A percentile compares a stretch with the other conserved stretches of the same genome.
phyloP scores from a whole-genome alignment of 2,888 invertebrate genomes.

The Dryomyza anilis region DNA sequence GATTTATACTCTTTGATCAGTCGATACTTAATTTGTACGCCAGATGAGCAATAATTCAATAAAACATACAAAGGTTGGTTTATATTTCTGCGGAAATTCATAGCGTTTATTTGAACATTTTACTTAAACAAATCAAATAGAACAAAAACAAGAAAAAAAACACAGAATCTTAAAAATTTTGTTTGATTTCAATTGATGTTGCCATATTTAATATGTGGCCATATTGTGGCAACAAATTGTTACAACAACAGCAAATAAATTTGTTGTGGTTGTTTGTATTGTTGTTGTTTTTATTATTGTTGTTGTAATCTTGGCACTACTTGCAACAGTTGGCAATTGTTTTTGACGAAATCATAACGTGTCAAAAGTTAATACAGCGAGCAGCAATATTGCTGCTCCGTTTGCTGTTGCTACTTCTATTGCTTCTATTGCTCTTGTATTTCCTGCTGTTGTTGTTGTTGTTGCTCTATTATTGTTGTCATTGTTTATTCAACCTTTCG shows the following conservation, averaged over 20 bases:
- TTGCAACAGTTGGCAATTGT: slow-evolving; percentile 42
- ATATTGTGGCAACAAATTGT: slow-evolving; percentile 51
- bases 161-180: no score
- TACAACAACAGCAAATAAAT: neutral
- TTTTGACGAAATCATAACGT: slow-evolving; percentile 47
- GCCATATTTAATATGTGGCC: slow-evolving; percentile 48
- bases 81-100: slow-evolving; percentile 30
- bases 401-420: neutral
- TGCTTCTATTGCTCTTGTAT: neutral
- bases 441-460: neutral
- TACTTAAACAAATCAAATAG: no score
- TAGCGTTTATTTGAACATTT: no score
- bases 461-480: slow-evolving; percentile 3
- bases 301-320: neutral
- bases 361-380: no score
- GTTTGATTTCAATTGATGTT: no score
- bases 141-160: no score
- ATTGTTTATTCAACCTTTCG: slow-evolving; percentile 16
- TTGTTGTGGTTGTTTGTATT: no score
- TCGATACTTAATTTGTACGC: slow-evolving; percentile 37
- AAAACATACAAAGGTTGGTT: slow-evolving; percentile 30
- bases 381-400: no score
- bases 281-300: no score
- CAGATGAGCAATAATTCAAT: slow-evolving; percentile 27
- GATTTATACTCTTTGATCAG: slow-evolving; percentile 37